These are phyloP conservation scores for Aporophyla nigra DNA, from an alignment of 2,888 invertebrate genomes.

Conservation along the genomic window DNA sequence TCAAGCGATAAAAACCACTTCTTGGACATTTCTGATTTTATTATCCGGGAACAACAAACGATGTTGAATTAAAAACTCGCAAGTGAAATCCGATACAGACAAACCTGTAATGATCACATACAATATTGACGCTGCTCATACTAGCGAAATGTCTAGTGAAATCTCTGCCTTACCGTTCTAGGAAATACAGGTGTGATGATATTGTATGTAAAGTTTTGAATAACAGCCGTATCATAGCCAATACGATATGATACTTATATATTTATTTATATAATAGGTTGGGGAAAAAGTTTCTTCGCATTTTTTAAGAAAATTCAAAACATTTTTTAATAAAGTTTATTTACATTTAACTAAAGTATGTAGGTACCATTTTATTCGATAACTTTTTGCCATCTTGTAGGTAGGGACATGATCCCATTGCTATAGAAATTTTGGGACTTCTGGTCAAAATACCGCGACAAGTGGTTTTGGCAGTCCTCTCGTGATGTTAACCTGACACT, in stretches of 20 bases:
- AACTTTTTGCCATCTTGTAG: too few species aligned
- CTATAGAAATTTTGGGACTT: too few species aligned
- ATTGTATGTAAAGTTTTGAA: not conserved
- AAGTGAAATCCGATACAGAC: not conserved
- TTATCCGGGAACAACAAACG: not conserved
- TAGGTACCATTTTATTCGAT: too few species aligned
- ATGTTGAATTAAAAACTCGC: not conserved
- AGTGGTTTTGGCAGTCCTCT: too few species aligned
- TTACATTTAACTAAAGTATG: too few species aligned
- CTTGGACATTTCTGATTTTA: not conserved
- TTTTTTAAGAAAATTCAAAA: too few species aligned
- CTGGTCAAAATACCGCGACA: too few species aligned
- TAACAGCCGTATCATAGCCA: not conserved
- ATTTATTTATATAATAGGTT: slow-evolving; percentile 19
- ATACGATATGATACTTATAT: not conserved
- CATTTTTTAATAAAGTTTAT: too few species aligned
- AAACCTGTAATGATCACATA: not conserved
- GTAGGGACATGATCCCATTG: too few species aligned
- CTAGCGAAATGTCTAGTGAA: not conserved
- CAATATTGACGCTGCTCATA: not conserved
- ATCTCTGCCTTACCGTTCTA: too few species aligned
- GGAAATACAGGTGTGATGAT: not conserved
- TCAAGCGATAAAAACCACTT: not conserved
- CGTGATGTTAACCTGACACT: too few species aligned
- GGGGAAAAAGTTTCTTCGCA: too few species aligned